A percentile compares a stretch with the other conserved stretches of the same genome.
Evolutionary conservation across 1,140 invertebrate genomes (phyloP).

Genomic region (Meteorus sp.): DNA sequence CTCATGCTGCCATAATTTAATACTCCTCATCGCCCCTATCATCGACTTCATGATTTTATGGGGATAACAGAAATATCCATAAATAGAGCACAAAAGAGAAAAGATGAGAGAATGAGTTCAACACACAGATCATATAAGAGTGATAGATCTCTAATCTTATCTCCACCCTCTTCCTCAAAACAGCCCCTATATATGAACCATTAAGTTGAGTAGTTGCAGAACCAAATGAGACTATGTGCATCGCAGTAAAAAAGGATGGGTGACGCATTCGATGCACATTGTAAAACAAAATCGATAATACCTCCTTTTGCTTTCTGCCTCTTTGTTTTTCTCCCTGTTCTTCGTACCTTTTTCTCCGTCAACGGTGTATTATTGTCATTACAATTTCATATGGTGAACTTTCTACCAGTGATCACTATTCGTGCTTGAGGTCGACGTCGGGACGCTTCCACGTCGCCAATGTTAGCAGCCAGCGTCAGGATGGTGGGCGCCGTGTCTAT

Average conservation of each 20-base stretch:
- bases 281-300: background rate
- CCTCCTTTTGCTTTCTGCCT: background rate
- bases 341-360: too few relatives aligned
- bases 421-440: background rate
- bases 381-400: background rate
- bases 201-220: background rate
- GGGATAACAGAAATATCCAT: too few relatives aligned
- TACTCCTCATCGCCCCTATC: too few relatives aligned
- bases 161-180: background rate
- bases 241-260: background rate
- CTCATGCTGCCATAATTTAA: too few relatives aligned
- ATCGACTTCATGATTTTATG: too few relatives aligned
- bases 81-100: too few relatives aligned
- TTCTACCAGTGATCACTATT: background rate
- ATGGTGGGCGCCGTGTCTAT: background rate
- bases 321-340: too few relatives aligned
- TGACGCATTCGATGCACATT: conserved; percentile 6
- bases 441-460: background rate
- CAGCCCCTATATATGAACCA: background rate
- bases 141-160: background rate
- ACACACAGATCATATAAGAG: background rate
- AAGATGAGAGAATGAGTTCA: too few relatives aligned
- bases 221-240: background rate
- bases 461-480: background rate
- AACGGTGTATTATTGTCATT: too few relatives aligned